Conservation (phyloP, 2,113 vertebrate species). For the Megaceryle torquata region DNA sequence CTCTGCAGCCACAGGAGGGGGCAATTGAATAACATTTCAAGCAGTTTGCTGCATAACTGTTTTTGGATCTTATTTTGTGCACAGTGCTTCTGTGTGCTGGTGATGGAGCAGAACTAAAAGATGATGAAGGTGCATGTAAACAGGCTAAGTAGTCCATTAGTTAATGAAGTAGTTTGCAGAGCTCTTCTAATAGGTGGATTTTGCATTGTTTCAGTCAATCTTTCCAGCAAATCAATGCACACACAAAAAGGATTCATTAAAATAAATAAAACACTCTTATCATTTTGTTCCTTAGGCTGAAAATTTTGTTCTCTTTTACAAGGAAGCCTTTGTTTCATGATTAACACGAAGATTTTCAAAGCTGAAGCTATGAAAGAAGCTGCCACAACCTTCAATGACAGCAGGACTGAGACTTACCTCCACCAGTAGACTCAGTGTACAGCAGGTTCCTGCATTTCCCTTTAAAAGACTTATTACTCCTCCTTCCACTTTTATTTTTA, state of each 20-base stretch:
- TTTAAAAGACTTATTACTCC: background rate
- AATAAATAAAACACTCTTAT: background rate
- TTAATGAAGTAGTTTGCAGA: background rate
- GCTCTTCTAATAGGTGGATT: background rate
- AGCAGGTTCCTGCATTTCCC: background rate
- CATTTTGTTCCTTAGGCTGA: background rate
- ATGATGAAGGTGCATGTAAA: background rate
- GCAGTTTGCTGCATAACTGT: background rate
- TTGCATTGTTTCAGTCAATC: background rate
- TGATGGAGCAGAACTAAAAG: background rate
- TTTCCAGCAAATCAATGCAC: background rate
- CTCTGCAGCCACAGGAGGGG: constrained; percentile 15
- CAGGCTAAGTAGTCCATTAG: background rate
- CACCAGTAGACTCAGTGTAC: background rate
- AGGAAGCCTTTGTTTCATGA: background rate
- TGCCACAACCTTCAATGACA: background rate
- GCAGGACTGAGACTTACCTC: background rate
- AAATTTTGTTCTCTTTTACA: background rate
- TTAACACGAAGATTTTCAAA: background rate
- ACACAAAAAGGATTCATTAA: background rate
- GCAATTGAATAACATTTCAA: background rate
- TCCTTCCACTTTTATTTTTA: background rate
- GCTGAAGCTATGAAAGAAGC: background rate
- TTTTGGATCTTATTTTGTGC: background rate
- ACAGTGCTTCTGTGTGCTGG: background rate